Base-by-base conservation (phyloP, 2,888 invertebrate genomes). In the Volucella inflata region DNA sequence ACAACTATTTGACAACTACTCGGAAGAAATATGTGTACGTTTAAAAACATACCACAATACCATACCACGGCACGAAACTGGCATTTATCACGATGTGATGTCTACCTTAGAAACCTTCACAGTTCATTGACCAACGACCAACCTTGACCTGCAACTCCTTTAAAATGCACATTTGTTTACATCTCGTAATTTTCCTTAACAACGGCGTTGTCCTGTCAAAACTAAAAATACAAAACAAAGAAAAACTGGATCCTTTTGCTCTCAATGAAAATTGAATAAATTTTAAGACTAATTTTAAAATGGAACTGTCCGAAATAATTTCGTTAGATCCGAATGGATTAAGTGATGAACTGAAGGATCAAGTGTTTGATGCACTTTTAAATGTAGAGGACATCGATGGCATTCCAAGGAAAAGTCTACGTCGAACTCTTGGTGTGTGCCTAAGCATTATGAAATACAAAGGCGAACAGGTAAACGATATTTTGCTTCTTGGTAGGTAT, bases 361-460 rank as follows among this genome's bases (percentile, higher is more conserved):
- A 91, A 87, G 87, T 92, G 12, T 92, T 89, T 75, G 89, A 90
- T 21, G 89, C 90, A n/a, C 87, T 91, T 30, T 88, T 89, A 46
- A 72, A 90, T 59, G 82, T 88, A 10, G 89, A 89, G 12, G 87
- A 89, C 16, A 76, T 90, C 12, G 90, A 92, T 16, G 90, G 90
- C 82, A 80, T 92, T 88, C 91, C 92, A 16, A 90, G 90, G 71
- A 91, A 90, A 81, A 90, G 90, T 36, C 87, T 90, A 65, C 89
- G 92, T 17, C 92, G 90, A 80, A 90, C 90, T 17, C 88, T 92
- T 57, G 90, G 91, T n/a, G 79, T 92, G 14, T 89, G 91, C 8
- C 78, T 92, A 85, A 89, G 88, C 30, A 89, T 91, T 2, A 57
- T 92, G 75, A 88, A 89, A 80, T 90, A 90, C 87, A 92, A 92